phyloP scores from a whole-genome alignment of 2,113 vertebrate species.

The Podiceps cristatus region DNA sequence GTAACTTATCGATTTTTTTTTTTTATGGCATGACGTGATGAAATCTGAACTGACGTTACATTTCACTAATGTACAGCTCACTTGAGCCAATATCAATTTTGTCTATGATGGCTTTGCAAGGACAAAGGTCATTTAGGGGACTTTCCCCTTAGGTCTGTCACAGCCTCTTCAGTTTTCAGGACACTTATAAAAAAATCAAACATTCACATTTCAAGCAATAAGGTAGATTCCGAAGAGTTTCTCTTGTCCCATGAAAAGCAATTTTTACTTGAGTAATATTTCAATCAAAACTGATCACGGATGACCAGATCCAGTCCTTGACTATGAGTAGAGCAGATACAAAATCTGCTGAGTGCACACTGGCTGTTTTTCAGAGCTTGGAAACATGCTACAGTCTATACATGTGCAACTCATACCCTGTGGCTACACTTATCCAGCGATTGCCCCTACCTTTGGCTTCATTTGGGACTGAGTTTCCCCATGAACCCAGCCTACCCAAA shows the following conservation, averaged over 20 bases:
- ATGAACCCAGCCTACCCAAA: background rate
- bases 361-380: background rate
- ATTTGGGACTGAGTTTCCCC: background rate
- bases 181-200: background rate
- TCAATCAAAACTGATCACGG: slow-evolving; percentile 1
- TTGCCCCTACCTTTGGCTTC: background rate
- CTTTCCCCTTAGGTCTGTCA: background rate
- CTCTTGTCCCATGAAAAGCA: slow-evolving; percentile 1
- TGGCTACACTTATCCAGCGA: background rate
- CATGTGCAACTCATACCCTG: accelerated
- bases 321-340: background rate
- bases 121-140: background rate
- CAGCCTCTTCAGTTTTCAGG: background rate
- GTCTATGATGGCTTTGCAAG: background rate
- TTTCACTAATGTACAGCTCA: slow-evolving; percentile 49
- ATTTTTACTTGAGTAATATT: slow-evolving; percentile 1
- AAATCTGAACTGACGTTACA: slow-evolving; percentile 32
- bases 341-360: background rate
- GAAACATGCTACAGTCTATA: background rate
- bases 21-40: background rate
- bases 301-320: background rate
- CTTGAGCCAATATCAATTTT: slow-evolving; percentile 47
- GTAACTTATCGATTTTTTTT: slow-evolving; percentile 38
- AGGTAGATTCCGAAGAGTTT: background rate
- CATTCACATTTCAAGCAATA: background rate